Percentiles rank a stretch among this genome's conserved stretches.
Evolutionary conservation across 2,888 invertebrate species (phyloP).

Genomic region (Bellardia bayeri): DNA sequence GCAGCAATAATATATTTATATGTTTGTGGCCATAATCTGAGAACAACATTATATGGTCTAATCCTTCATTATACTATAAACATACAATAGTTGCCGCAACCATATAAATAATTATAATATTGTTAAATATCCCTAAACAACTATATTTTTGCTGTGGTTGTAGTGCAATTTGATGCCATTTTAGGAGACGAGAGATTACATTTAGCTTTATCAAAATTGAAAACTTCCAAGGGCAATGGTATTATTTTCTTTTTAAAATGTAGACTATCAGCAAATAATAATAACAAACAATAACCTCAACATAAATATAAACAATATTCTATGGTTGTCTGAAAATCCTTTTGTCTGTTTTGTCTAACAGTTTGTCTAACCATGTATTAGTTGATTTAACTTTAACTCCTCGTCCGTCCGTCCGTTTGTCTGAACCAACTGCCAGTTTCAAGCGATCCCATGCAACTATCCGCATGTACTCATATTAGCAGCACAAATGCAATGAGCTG

Average conservation of each 20-base stretch:
- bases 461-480: slow-evolving; percentile 50
- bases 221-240: slow-evolving; percentile 13
- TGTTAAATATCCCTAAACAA: too few relatives aligned
- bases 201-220: background rate
- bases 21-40: too few relatives aligned
- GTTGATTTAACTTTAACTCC: slow-evolving; percentile 17
- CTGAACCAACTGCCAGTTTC: slow-evolving; percentile 27
- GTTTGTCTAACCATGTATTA: slow-evolving; percentile 50
- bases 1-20: too few relatives aligned
- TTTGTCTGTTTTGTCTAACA: slow-evolving; percentile 20
- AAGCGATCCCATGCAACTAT: background rate
- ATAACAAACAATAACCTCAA: slow-evolving; percentile 27
- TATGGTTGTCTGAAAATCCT: slow-evolving; percentile 34
- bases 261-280: slow-evolving; percentile 14
- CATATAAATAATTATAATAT: too few relatives aligned
- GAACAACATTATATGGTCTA: too few relatives aligned
- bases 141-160: too few relatives aligned
- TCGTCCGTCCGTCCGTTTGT: slow-evolving; percentile 15
- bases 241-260: background rate
- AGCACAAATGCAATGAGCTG: slow-evolving; percentile 70
- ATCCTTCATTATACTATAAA: too few relatives aligned
- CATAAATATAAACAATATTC: slow-evolving; percentile 42
- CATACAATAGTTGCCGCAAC: too few relatives aligned
- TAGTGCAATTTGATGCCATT: too few relatives aligned
- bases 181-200: too few relatives aligned